Base-by-base conservation (phyloP, 2,113 vertebrate species). In the Cyanistes caeruleus region DNA sequence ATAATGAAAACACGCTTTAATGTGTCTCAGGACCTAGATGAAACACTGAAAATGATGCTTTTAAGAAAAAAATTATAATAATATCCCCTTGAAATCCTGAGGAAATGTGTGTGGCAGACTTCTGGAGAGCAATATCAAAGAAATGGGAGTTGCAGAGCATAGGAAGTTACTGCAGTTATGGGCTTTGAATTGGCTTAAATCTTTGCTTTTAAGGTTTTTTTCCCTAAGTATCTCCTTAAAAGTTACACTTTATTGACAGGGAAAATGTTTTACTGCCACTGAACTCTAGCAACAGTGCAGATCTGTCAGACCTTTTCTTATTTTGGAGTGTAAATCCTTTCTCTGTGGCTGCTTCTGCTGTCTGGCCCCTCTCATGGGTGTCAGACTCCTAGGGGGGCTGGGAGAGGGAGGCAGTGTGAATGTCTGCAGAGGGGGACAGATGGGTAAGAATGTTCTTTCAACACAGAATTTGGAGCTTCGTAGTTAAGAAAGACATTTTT, bases 111-210 rank as follows among this genome's bases (percentile, higher is more conserved):
- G 87, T 94, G 89, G 90, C 6, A 0, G 90, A 85, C 86, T 97
- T 96, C 81, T 95, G 87, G 94, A 96, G 84, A 94, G 91, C 53
- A 84, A 13, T 94, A 94, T 95, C 95, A 97, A 96, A 93, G 95
- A 74, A 95, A 87, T 39, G 87, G 52, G 67, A 93, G 86, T 83
- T 94, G 75, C 80, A 93, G 83, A 91, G 64, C 87, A 79, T 4
- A 69, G 92, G 94, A 94, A 95, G 78, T 93, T 90, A 39, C 55
- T 91, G 78, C 70, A 89, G 84, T 93, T 91, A 80, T 1, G 30
- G 69, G 76, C 64, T 96, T 89, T 92, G 92, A 90, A 94, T 89
- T 93, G 84, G 65, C 82, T 96, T 93, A 95, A 81, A 92, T 95
- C 90, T 95, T 84, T 78, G 79, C 92, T 94, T 96, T 96, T 65